These are phyloP conservation scores for Bombus waltoni DNA, from an alignment of 1,140 invertebrate genomes.

Conservation along the genomic window DNA sequence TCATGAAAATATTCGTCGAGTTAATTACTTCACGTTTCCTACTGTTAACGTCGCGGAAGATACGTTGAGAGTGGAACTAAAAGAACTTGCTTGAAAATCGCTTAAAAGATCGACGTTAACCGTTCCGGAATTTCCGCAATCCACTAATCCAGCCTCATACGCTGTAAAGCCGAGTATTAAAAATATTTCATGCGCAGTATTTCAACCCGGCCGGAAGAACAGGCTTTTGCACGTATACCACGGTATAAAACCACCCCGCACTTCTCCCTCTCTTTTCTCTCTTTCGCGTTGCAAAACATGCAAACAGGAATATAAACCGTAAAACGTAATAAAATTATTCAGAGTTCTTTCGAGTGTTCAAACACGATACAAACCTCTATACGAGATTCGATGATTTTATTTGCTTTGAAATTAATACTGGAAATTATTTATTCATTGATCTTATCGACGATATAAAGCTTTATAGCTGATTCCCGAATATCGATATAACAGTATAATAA, in stretches of 20 bases:
- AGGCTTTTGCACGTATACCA: neutral
- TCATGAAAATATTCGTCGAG: neutral
- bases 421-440: neutral
- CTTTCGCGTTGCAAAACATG: neutral
- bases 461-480: too few relatives aligned
- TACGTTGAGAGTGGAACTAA: neutral
- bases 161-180: constrained; percentile 32
- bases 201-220: constrained; percentile 30
- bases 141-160: constrained; percentile 30
- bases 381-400: neutral
- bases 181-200: constrained; percentile 47
- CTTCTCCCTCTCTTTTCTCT: neutral
- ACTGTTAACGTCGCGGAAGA: neutral
- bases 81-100: neutral
- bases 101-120: neutral
- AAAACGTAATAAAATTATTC: constrained; percentile 44
- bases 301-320: constrained; percentile 24
- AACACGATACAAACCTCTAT: neutral
- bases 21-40: too few relatives aligned
- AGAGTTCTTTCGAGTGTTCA: neutral
- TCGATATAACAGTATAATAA: too few relatives aligned
- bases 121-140: neutral
- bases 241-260: constrained; percentile 1
- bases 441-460: neutral
- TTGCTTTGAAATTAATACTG: too few relatives aligned